Percentiles rank a stretch among this genome's conserved stretches.
phyloP scores from a whole-genome alignment of 2,888 invertebrate species.

The Arctia plantaginis region DNA sequence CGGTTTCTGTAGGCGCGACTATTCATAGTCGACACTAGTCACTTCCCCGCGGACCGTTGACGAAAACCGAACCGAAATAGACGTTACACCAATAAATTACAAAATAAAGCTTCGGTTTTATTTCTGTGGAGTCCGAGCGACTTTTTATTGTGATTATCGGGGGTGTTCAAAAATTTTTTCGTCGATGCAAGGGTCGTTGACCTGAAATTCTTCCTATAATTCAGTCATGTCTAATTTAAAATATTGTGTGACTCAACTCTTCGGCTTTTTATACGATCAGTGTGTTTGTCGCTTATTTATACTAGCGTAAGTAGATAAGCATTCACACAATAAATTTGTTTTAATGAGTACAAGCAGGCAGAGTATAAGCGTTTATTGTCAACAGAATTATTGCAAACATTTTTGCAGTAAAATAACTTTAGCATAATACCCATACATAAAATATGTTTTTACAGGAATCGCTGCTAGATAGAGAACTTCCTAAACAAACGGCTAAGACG shows the following conservation, averaged over 20 bases:
- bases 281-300: constrained; percentile 53
- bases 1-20: constrained; percentile 64
- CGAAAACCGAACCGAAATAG: constrained; percentile 79
- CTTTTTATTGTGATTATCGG: constrained; percentile 77
- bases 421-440: constrained; percentile 6
- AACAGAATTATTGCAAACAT: constrained; percentile 49
- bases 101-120: constrained; percentile 73
- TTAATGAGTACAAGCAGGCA: constrained; percentile 44
- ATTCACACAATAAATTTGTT: constrained; percentile 49
- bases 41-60: constrained; percentile 67
- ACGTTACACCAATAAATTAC: constrained; percentile 78
- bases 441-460: constrained; percentile 33
- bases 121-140: constrained; percentile 64
- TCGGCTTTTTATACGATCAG: constrained; percentile 45
- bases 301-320: constrained; percentile 42
- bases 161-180: constrained; percentile 67
- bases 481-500: constrained; percentile 43
- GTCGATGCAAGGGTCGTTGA: constrained; percentile 64
- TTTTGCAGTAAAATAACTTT: constrained; percentile 22
- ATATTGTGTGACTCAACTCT: constrained; percentile 60
- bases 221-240: constrained; percentile 69
- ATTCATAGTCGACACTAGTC: constrained; percentile 72
- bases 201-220: constrained; percentile 73
- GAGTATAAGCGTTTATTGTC: constrained; percentile 48
- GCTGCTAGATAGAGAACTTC: constrained; percentile 28